Conservation (phyloP, 2,797 vertebrate species). For the Spinibarbus caldwelli region DNA sequence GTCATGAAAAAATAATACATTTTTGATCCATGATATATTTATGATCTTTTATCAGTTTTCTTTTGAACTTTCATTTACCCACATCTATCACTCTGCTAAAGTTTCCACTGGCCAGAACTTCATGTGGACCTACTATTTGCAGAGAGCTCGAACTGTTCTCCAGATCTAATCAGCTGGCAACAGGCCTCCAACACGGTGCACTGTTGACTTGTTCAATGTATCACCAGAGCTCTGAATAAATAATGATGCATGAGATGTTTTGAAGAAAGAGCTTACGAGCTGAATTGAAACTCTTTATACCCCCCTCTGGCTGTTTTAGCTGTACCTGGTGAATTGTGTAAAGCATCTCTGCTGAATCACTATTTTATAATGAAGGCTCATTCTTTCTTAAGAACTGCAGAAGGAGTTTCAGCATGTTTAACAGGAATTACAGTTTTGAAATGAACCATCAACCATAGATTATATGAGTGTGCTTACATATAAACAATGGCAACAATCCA, state of each 20-base stretch:
- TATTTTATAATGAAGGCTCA: slow-evolving; percentile 35
- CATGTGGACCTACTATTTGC: slow-evolving; percentile 8
- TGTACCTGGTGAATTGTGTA: slow-evolving; percentile 50
- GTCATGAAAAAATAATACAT: background rate
- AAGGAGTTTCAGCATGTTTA: background rate
- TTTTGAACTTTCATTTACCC: slow-evolving; percentile 9
- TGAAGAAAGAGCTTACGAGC: slow-evolving; percentile 40
- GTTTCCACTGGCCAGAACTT: slow-evolving; percentile 11
- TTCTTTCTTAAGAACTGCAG: slow-evolving; percentile 12
- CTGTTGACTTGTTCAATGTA: slow-evolving; percentile 52
- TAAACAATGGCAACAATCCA: background rate
- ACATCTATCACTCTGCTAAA: slow-evolving; percentile 19
- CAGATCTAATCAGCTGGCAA: slow-evolving; percentile 36
- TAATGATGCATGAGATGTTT: slow-evolving; percentile 50
- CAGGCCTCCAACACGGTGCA: slow-evolving; percentile 16
- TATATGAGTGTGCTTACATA: too few relatives aligned
- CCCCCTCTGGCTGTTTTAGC: slow-evolving; percentile 42
- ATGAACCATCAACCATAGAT: background rate
- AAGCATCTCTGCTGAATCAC: slow-evolving; percentile 41
- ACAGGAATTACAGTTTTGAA: background rate
- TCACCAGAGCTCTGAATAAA: slow-evolving; percentile 49
- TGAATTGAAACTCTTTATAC: slow-evolving; percentile 49
- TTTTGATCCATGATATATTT: slow-evolving; percentile 3
- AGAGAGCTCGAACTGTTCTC: slow-evolving; percentile 13
- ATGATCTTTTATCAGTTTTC: slow-evolving; percentile 2